Evolutionary conservation across 30 jellyfish, hydroid and myxozoan genomes (phyloP), one percentile per base, ranked within the genome.

Genomic region (Sanderia malayensis): DNA sequence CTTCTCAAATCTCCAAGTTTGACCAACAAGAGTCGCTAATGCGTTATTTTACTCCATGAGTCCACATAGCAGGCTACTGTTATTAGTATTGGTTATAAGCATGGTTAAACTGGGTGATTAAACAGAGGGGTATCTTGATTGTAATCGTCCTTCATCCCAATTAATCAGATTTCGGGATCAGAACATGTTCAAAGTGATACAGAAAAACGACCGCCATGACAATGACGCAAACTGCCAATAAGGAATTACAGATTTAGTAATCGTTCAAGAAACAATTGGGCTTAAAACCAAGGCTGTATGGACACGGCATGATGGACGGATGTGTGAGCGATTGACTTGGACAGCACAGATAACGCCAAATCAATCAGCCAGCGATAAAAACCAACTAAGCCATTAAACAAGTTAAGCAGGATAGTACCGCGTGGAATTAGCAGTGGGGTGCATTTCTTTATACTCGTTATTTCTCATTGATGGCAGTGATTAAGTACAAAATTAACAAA

Each of bases 351-450:
- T n/a, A n/a, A n/a, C n/a, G n/a, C n/a, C 57, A 21, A 31, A 27
- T 62, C 57, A 22, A 26, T 29, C 15, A n/a, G n/a, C 55, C 10
- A 62, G 28, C 74, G 57, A 62, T 55, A 62, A 15, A 15, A 62
- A 62, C 25, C 57, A 6, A 23, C 28, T 62, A 62, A 62, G 53
- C 60, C 44, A 65, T 26, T 27, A 58, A 67, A 20, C 74, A 13
- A 47, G 26, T 25, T 34, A 55, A 60, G 89, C 82, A 67, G 49
- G 33, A n/a, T n/a, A n/a, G 32, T 19, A 23, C 58, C 31, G 60
- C 76, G 41, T 46, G 61, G 30, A 78, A 29, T 53, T 21, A 67
- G 80, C 76, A 21, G 71, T 37, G 57, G 81, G 89, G 89, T 41
- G 81, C n/a, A 52, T 26, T 28, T 31, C 21, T 41, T 34, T 46